These are phyloP conservation scores for Felis chaus DNA, from an alignment of 2,113 vertebrate species.

Conservation along the genomic window DNA sequence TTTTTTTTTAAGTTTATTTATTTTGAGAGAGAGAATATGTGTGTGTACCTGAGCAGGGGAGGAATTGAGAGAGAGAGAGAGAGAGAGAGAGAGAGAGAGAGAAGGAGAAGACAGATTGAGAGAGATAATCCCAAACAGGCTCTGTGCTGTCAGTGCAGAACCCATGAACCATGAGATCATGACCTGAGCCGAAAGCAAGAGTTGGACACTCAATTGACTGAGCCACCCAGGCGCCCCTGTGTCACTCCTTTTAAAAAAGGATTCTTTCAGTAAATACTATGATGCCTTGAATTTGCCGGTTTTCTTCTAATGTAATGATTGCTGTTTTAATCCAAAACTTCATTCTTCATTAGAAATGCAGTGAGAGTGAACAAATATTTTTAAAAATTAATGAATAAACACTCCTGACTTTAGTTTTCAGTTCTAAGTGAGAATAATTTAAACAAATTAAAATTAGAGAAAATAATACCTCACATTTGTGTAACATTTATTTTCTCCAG, in stretches of 20 bases:
- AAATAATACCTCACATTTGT: background rate
- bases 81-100: no score
- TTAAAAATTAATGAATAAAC: background rate
- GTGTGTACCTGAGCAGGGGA: no score
- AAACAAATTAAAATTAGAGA: constrained; percentile 9
- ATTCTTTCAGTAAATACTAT: background rate
- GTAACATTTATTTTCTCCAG: background rate
- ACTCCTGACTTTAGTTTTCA: constrained; percentile 9
- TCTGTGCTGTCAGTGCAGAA: no score
- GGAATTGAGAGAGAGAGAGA: no score
- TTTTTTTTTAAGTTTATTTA: no score
- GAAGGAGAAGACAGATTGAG: no score
- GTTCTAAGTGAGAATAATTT: constrained; percentile 14
- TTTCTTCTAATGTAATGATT: background rate
- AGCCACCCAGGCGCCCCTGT: background rate
- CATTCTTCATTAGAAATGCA: constrained; percentile 7
- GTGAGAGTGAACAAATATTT: background rate
- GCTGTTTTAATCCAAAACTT: background rate
- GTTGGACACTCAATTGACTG: no score
- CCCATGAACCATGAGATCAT: no score
- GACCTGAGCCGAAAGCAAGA: no score
- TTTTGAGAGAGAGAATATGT: no score
- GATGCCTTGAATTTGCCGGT: background rate
- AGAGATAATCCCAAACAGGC: no score
- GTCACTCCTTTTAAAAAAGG: background rate